Conservation (phyloP, 2,888 invertebrate genomes). For the Agrochola litura region DNA sequence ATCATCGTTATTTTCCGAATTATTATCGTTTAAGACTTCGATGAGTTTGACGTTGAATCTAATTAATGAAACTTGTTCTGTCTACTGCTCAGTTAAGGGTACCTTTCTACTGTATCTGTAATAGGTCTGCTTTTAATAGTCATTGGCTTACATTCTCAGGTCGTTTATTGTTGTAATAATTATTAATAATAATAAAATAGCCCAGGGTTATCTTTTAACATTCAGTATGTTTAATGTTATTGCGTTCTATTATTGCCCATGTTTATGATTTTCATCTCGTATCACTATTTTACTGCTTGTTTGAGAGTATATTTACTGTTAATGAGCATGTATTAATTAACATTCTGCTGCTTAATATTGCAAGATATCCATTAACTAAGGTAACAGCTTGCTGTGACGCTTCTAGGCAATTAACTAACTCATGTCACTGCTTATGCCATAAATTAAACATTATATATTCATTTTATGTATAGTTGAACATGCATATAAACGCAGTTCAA, state of each 20-base stretch:
- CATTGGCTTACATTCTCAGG: constrained; percentile 22
- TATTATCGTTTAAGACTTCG: constrained; percentile 27
- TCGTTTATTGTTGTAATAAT: constrained; percentile 23
- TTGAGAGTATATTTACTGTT: constrained; percentile 23
- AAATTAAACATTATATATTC: constrained; percentile 32
- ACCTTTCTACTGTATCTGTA: constrained; percentile 3
- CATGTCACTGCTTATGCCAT: constrained; percentile 36
- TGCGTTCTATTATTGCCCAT: constrained; percentile 33
- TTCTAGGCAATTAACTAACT: constrained; percentile 41
- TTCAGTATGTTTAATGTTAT: constrained; percentile 30
- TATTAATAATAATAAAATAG: constrained; percentile 44
- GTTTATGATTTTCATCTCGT: constrained; percentile 51
- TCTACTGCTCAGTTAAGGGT: not conserved
- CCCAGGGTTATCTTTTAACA: constrained; percentile 41
- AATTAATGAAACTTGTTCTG: constrained; percentile 42
- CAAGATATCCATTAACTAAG: constrained; percentile 49
- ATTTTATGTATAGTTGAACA: not conserved
- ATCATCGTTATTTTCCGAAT: constrained; percentile 48
- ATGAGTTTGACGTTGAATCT: constrained; percentile 41
- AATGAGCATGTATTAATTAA: constrained; percentile 32
- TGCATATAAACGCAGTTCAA: not conserved
- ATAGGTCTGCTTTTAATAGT: constrained; percentile 34
- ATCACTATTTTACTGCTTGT: constrained; percentile 31
- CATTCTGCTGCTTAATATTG: constrained; percentile 31
- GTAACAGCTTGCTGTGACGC: constrained; percentile 56